These are phyloP conservation scores for Zaprionus tsacasi DNA, from an alignment of 1,140 invertebrate genomes.

Conservation along the genomic window DNA sequence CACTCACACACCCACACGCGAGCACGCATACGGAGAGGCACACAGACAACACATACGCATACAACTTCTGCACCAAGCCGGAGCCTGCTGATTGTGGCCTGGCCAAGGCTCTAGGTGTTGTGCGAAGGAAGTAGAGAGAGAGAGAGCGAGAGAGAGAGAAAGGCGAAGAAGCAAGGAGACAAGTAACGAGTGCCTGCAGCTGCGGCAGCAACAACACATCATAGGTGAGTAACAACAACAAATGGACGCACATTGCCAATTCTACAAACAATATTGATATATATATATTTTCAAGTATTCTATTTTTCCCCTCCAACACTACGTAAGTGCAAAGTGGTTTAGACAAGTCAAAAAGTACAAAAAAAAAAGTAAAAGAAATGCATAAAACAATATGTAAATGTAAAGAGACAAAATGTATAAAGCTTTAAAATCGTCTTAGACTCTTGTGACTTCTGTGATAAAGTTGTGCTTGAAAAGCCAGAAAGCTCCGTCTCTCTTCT, in stretches of 20 bases:
- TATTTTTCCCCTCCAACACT: conserved; percentile 79
- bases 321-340: conserved; percentile 59
- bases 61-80: conserved; percentile 32
- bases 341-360: conserved; percentile 30
- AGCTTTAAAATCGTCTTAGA: conserved; percentile 32
- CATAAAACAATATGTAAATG: conserved; percentile 29
- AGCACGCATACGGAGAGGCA: neutral
- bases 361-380: conserved; percentile 15
- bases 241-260: conserved; percentile 53
- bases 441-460: conserved; percentile 44
- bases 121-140: neutral
- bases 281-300: conserved; percentile 80
- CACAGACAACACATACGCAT: conserved; percentile 2
- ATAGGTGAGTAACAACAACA: conserved; percentile 70
- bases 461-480: conserved; percentile 54
- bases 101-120: neutral
- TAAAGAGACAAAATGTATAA: conserved; percentile 36
- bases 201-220: conserved; percentile 32
- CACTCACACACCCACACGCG: conserved; percentile 3
- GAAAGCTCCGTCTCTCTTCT: conserved; percentile 40
- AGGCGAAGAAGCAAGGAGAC: neutral
- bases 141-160: neutral
- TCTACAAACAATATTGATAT: conserved; percentile 71
- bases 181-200: conserved; percentile 24
- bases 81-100: conserved; percentile 29